A percentile compares a stretch with the other conserved stretches of the same genome.
These are phyloP conservation scores for Galerucella nymphaeae DNA, from an alignment of 2,888 invertebrate genomes.

Conservation along the genomic window DNA sequence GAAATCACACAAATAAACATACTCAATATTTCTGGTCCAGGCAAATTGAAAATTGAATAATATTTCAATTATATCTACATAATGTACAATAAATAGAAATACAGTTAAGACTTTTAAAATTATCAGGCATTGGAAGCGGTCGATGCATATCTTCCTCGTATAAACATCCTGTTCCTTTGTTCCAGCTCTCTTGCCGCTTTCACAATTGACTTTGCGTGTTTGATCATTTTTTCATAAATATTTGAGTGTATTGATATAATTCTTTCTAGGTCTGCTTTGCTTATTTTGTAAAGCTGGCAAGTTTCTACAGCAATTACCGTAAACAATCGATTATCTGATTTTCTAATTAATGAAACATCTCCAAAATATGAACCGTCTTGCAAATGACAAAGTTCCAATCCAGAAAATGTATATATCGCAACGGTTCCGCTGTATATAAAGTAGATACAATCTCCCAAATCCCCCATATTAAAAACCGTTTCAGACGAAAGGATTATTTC, in stretches of 20 bases:
- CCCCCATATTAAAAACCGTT: constrained; percentile 70
- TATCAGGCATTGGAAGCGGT: background rate
- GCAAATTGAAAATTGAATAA: too few species aligned
- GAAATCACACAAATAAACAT: too few species aligned
- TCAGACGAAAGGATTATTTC: constrained; percentile 73
- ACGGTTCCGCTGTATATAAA: constrained; percentile 73
- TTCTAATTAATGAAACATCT: constrained; percentile 70
- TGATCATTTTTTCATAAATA: background rate
- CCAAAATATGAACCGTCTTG: constrained; percentile 74
- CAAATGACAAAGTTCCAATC: constrained; percentile 67
- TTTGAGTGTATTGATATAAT: constrained; percentile 41
- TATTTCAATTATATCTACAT: too few species aligned
- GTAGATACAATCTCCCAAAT: constrained; percentile 72
- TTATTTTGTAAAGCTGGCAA: constrained; percentile 71
- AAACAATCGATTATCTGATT: constrained; percentile 68
- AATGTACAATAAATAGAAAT: too few species aligned
- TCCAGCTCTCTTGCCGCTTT: background rate
- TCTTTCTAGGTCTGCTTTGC: constrained; percentile 67
- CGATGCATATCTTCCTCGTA: background rate
- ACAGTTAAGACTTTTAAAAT: too few species aligned
- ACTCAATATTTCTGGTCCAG: too few species aligned
- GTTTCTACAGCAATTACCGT: constrained; percentile 71
- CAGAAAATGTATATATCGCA: constrained; percentile 70
- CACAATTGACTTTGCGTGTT: background rate
- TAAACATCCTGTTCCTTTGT: background rate